Evolutionary conservation across 1,140 invertebrate genomes (phyloP).

Genomic region (Leguminivora glycinivorella): DNA sequence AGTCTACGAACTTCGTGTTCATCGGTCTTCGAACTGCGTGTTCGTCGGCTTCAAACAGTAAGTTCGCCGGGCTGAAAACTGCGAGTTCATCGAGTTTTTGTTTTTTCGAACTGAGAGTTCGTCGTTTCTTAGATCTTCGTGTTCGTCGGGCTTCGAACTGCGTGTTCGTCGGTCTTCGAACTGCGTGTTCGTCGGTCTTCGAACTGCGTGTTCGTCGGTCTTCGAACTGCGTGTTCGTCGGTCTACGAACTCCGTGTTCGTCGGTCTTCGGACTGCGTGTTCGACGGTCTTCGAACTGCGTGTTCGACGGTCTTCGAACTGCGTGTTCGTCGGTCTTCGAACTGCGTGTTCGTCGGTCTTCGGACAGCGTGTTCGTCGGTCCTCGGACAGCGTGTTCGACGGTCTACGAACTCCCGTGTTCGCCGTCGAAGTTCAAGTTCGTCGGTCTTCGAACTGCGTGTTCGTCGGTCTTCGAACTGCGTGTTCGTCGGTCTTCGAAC

Average conservation of each 20-base stretch:
- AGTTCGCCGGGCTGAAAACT: not conserved
- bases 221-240: not conserved
- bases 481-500: not conserved
- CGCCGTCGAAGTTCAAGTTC: no score
- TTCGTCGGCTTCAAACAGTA: not conserved
- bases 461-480: not conserved
- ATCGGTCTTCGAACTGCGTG: not conserved
- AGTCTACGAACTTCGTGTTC: not conserved
- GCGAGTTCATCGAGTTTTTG: not conserved
- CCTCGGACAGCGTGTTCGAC: not conserved
- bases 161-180: not conserved
- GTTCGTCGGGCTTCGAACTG: not conserved
- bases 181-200: not conserved
- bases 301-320: not conserved
- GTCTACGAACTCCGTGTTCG: constrained; percentile 1
- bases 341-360: not conserved
- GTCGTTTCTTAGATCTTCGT: not conserved
- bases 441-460: not conserved
- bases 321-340: constrained; percentile 8
- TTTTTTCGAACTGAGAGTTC: not conserved
- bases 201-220: constrained; percentile 7
- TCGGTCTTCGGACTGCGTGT: not conserved
- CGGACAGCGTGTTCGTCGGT: constrained; percentile 1
- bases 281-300: not conserved
- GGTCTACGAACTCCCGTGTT: not conserved